These are phyloP conservation scores for Argopecten irradians DNA, from an alignment of 1,140 invertebrate species.

Conservation along the genomic window DNA sequence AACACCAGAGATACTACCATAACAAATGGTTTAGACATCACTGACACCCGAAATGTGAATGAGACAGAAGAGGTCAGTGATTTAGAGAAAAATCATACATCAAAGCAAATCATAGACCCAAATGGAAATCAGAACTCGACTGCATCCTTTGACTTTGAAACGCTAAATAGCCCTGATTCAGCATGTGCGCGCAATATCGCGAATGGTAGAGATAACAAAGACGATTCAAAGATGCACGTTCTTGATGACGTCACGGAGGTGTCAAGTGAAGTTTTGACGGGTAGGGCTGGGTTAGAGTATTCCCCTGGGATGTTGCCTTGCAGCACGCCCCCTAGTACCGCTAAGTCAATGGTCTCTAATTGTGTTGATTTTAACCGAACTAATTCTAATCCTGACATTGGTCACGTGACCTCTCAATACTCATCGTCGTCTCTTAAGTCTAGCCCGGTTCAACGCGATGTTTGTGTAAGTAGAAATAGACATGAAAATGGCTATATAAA, in stretches of 20 bases:
- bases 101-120: background rate
- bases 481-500: background rate
- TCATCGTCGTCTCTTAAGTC: background rate
- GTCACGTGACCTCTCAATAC: background rate
- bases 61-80: background rate
- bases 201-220: background rate
- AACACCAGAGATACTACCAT: constrained; percentile 30
- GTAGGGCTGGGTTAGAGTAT: background rate
- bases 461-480: background rate
- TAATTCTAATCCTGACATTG: background rate
- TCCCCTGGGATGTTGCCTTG: background rate
- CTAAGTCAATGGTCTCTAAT: background rate
- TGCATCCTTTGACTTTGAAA: background rate
- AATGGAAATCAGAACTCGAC: background rate
- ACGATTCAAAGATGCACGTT: background rate
- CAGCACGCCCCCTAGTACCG: background rate
- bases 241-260: constrained; percentile 20
- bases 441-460: background rate
- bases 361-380: constrained; percentile 17
- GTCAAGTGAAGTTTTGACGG: background rate
- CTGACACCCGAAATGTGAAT: background rate
- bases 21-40: background rate
- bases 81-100: constrained; percentile 18
- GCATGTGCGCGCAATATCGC: background rate
- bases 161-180: background rate